Percentiles rank a stretch among this genome's conserved stretches.
These are phyloP conservation scores for Onchidella celtica DNA, from an alignment of 2,888 invertebrate species.

Conservation along the genomic window DNA sequence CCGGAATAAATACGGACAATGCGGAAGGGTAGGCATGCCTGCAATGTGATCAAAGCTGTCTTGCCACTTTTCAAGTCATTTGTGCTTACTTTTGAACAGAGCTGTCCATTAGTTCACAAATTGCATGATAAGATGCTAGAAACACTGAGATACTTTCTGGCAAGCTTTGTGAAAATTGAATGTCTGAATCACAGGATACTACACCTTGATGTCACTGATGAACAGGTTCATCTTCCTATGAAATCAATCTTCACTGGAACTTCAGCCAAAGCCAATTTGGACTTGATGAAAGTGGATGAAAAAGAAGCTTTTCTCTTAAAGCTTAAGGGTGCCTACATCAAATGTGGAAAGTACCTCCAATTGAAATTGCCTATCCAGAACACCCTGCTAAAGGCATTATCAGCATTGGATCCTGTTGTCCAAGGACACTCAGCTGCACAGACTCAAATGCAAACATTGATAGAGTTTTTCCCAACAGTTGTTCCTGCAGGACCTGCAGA, in stretches of 20 bases:
- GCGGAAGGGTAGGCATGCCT: too few relatives aligned
- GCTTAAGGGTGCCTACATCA: not conserved
- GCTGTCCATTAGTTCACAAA: not conserved
- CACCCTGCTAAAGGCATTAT: not conserved
- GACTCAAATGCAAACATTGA: not conserved
- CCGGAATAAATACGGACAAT: too few relatives aligned
- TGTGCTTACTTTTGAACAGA: not conserved
- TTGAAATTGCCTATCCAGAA: constrained; percentile 1
- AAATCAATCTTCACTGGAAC: not conserved
- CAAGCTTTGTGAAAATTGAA: not conserved
- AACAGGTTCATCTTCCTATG: not conserved
- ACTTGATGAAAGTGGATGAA: not conserved
- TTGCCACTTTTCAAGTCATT: not conserved
- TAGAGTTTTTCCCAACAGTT: not conserved
- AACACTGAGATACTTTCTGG: not conserved
- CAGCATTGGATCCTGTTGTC: not conserved
- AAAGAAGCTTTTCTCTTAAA: not conserved
- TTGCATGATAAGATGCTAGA: not conserved
- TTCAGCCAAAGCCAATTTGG: not conserved
- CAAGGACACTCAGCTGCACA: constrained; percentile 4
- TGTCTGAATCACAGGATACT: not conserved
- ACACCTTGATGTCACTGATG: not conserved
- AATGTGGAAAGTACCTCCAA: not conserved
- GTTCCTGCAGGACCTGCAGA: too few relatives aligned
- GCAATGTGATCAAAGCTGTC: not conserved